Conservation (phyloP, 2,888 invertebrate genomes). For the Standfussiana lucernea region DNA sequence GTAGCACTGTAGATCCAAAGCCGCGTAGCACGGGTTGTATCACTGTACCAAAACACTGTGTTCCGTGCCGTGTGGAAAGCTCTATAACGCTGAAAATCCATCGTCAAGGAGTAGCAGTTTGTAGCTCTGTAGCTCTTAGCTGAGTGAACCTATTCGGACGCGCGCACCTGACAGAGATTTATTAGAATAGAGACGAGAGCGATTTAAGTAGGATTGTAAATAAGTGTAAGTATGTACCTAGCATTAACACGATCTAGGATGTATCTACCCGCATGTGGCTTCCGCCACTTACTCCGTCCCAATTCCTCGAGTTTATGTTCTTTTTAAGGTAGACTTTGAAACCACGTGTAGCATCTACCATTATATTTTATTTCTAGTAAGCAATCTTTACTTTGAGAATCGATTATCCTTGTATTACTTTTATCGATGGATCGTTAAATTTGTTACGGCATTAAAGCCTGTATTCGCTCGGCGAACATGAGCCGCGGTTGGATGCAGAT, state of each 20-base stretch:
- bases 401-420: neutral
- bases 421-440: neutral
- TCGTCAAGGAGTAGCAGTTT: neutral
- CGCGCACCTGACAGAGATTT: neutral
- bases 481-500: neutral
- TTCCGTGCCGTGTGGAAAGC: neutral
- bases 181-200: neutral
- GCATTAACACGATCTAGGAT: no score
- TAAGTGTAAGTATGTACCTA: neutral
- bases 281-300: neutral
- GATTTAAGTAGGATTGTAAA: no score
- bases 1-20: neutral
- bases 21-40: neutral
- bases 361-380: neutral
- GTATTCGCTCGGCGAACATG: neutral
- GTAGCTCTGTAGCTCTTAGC: neutral
- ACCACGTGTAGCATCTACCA: neutral
- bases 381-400: neutral
- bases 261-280: neutral
- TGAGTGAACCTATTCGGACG: neutral
- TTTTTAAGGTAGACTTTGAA: neutral
- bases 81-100: neutral
- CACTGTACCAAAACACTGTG: neutral
- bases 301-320: neutral
- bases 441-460: neutral